phyloP scores from a whole-genome alignment of 1,140 invertebrate species.

The Lasioglossum baleicum region DNA sequence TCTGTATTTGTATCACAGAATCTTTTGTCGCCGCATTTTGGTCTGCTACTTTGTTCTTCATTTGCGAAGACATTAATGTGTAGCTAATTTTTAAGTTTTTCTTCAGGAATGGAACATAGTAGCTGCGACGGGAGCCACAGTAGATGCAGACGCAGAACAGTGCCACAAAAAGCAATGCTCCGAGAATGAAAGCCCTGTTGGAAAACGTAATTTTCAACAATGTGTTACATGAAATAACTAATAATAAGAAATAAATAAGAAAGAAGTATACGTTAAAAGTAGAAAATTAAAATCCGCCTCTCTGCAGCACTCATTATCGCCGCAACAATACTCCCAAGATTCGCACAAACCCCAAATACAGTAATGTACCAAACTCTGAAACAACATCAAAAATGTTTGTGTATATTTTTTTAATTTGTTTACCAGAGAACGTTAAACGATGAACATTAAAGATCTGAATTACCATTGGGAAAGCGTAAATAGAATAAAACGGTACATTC shows the following conservation, averaged over 20 bases:
- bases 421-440: not conserved
- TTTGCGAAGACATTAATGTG: not conserved
- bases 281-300: conserved; percentile 24
- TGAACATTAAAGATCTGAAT: not conserved
- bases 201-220: conserved; percentile 6
- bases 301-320: conserved; percentile 48
- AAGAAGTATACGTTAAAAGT: conserved; percentile 25
- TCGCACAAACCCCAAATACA: conserved; percentile 52
- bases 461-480: conserved; percentile 26
- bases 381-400: not conserved
- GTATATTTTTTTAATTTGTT: not conserved
- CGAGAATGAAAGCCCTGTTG: conserved; percentile 14
- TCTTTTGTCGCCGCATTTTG: not conserved
- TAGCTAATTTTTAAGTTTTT: conserved; percentile 9
- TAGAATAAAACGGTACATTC: not conserved
- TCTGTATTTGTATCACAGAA: conserved; percentile 5
- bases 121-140: not conserved
- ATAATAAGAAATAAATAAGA: not conserved
- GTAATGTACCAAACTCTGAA: conserved; percentile 42
- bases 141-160: conserved; percentile 3
- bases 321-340: conserved; percentile 42
- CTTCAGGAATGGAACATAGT: not conserved
- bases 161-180: not conserved
- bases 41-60: not conserved
- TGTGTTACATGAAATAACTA: not conserved